Evolutionary conservation across 2,113 vertebrate species (phyloP).

Genomic region (Tachuris rubrigastra): DNA sequence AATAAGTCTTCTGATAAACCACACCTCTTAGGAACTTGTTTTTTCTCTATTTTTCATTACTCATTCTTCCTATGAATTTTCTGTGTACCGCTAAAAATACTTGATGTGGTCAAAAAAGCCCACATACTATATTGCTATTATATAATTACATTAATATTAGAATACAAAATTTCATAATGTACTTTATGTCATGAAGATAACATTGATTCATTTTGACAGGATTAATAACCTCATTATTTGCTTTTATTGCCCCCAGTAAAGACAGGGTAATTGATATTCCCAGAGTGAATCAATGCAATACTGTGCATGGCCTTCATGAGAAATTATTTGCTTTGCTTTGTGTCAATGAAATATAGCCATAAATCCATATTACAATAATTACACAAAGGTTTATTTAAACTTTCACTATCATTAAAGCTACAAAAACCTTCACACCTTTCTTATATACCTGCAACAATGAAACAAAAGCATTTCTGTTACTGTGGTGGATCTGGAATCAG

Average conservation of each 20-base stretch:
- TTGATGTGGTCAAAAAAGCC: neutral
- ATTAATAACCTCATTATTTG: neutral
- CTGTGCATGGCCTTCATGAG: neutral
- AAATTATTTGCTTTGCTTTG: neutral
- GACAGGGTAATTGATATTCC: neutral
- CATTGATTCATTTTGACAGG: conserved; percentile 15
- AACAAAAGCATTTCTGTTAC: neutral
- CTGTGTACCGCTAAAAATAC: neutral
- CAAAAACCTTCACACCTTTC: neutral
- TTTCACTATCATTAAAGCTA: neutral
- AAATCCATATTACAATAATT: neutral
- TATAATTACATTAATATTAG: neutral
- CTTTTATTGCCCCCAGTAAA: neutral
- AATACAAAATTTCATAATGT: neutral
- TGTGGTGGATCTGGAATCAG: neutral
- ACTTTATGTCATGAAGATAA: neutral
- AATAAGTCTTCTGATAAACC: neutral
- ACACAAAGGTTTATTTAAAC: neutral
- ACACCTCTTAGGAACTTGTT: neutral
- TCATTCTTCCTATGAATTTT: neutral
- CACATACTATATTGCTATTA: neutral
- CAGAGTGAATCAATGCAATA: neutral
- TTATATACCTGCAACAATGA: neutral
- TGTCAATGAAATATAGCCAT: neutral
- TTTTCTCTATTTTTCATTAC: neutral